Percentiles rank a stretch among this genome's conserved stretches.
phyloP scores from a whole-genome alignment of 1,140 invertebrate species.

The Goniozus legneri region DNA sequence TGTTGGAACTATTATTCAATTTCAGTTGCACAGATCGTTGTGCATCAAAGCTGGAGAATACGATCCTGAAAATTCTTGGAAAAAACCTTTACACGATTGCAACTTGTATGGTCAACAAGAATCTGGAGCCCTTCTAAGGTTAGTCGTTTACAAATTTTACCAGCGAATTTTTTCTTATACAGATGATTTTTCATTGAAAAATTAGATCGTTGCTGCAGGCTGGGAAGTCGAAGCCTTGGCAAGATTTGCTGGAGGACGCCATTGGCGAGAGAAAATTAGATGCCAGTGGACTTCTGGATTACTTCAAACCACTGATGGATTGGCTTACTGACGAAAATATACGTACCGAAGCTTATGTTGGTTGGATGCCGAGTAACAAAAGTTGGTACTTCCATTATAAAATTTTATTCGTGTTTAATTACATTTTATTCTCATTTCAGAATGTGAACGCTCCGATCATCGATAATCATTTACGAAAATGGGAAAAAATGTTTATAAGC shows the following conservation, averaged over 20 bases:
- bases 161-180: too few species aligned
- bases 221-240: slow-evolving; percentile 78
- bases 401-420: too few species aligned
- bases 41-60: slow-evolving; percentile 76
- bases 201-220: slow-evolving; percentile 70
- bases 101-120: slow-evolving; percentile 75
- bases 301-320: slow-evolving; percentile 70
- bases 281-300: slow-evolving; percentile 69
- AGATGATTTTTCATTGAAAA: too few species aligned
- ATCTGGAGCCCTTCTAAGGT: slow-evolving; percentile 62
- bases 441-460: too few species aligned
- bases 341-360: slow-evolving; percentile 65
- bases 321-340: slow-evolving; percentile 75
- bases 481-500: too few species aligned
- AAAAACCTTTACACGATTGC: slow-evolving; percentile 71
- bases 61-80: slow-evolving; percentile 59
- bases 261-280: slow-evolving; percentile 74
- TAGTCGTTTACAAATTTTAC: too few species aligned
- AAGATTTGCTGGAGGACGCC: slow-evolving; percentile 72
- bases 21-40: slow-evolving; percentile 81
- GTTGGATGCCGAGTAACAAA: too few species aligned
- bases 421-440: too few species aligned
- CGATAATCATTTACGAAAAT: too few species aligned
- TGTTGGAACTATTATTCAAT: slow-evolving; percentile 80
- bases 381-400: too few species aligned